These are phyloP conservation scores for Drosophila truncata DNA, from an alignment of 1,140 invertebrate genomes.

Conservation along the genomic window DNA sequence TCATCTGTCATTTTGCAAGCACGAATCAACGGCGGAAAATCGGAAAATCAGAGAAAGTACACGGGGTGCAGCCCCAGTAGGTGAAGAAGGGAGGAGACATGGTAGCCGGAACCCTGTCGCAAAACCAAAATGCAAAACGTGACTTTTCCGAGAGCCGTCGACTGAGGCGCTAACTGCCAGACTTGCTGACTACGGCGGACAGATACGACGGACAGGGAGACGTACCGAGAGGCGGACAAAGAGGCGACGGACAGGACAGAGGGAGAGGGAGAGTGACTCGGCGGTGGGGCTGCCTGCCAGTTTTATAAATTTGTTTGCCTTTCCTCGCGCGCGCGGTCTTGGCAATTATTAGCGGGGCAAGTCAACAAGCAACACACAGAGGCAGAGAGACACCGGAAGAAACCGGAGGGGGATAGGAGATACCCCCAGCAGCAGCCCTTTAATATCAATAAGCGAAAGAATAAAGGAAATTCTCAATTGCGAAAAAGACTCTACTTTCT, in stretches of 20 bases:
- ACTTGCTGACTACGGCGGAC: slow-evolving; percentile 43
- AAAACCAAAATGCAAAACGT: slow-evolving; percentile 70
- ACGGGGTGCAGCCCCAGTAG: not conserved
- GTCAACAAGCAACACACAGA: slow-evolving; percentile 55
- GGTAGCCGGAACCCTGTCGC: slow-evolving; percentile 8
- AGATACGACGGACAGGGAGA: slow-evolving; percentile 6
- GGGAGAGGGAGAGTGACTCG: slow-evolving; percentile 11
- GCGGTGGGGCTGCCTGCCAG: slow-evolving; percentile 26
- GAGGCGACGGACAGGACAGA: not conserved
- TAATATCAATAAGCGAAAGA: slow-evolving; percentile 56
- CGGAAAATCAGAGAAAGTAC: not conserved
- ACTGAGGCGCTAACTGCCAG: slow-evolving; percentile 55
- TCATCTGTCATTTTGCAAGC: slow-evolving; percentile 31
- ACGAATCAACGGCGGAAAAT: slow-evolving; percentile 4
- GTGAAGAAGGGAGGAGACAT: not conserved
- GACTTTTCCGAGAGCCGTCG: slow-evolving; percentile 65
- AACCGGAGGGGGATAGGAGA: not conserved
- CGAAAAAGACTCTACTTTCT: not conserved
- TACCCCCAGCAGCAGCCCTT: slow-evolving; percentile 31
- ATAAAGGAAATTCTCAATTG: slow-evolving; percentile 28
- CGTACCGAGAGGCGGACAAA: not conserved
- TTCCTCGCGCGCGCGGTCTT: slow-evolving; percentile 48
- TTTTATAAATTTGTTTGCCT: slow-evolving; percentile 74
- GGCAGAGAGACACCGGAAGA: not conserved
- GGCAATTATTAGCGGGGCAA: slow-evolving; percentile 58